Conservation (phyloP, 2,888 invertebrate genomes). For the Dromius quadrimaculatus region DNA sequence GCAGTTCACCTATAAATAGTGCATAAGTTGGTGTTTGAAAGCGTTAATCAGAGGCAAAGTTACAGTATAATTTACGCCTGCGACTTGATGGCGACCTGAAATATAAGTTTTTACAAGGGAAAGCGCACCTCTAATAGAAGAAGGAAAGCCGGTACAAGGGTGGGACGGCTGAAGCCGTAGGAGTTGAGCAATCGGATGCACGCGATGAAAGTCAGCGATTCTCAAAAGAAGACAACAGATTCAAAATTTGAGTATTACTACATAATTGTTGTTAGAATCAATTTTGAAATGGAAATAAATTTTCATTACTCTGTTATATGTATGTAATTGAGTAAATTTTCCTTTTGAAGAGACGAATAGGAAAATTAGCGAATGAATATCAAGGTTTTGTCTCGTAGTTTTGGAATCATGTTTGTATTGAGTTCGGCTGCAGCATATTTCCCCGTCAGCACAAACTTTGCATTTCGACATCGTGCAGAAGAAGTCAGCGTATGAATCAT, state of each 20-base stretch:
- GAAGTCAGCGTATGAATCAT: conserved; percentile 44
- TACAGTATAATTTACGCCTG: conserved; percentile 45
- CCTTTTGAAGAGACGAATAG: no score
- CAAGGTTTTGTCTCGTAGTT: no score
- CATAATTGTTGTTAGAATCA: no score
- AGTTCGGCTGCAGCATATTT: background rate
- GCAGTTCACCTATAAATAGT: conserved; percentile 20
- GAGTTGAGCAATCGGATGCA: conserved; percentile 13
- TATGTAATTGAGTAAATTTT: no score
- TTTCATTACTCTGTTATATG: no score
- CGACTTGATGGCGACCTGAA: conserved; percentile 37
- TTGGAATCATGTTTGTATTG: background rate
- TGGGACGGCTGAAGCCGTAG: background rate
- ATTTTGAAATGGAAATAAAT: no score
- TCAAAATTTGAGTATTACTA: no score
- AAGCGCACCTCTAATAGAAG: conserved; percentile 23
- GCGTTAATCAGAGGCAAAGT: conserved; percentile 38
- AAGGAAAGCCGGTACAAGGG: no score
- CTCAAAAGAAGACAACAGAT: no score
- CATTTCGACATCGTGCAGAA: background rate
- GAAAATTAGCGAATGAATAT: no score
- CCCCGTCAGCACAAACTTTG: conserved; percentile 4
- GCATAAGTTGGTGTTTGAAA: conserved; percentile 24
- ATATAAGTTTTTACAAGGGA: conserved; percentile 37
- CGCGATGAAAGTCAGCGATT: no score